phyloP scores from a whole-genome alignment of 2,113 vertebrate genomes.

The Hepsetus odoe region DNA sequence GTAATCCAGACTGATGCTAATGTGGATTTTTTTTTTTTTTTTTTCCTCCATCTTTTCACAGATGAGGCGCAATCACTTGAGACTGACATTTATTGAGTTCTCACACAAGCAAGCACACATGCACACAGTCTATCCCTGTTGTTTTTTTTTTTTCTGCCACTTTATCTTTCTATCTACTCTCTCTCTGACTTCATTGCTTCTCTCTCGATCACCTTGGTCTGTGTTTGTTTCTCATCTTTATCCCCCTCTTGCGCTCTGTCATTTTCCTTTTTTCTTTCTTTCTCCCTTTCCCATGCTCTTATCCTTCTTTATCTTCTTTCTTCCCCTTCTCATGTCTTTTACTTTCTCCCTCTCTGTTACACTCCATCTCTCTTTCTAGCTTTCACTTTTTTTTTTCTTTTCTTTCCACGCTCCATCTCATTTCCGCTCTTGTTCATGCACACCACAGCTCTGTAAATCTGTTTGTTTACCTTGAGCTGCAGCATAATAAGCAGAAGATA shows the following conservation, averaged over 20 bases:
- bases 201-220: no score
- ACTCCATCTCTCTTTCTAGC: not conserved
- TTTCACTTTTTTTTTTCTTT: slow-evolving; percentile 18
- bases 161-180: not conserved
- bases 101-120: not conserved
- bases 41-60: not conserved
- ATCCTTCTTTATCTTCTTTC: no score
- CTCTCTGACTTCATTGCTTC: not conserved
- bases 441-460: slow-evolving; percentile 11
- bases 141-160: not conserved
- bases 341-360: no score
- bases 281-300: not conserved
- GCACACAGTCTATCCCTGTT: not conserved
- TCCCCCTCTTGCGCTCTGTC: not conserved
- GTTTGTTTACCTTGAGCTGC: slow-evolving; percentile 44
- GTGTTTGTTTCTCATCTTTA: no score
- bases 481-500: slow-evolving; percentile 53
- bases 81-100: not conserved
- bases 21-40: not conserved
- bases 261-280: not conserved
- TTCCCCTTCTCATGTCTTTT: no score
- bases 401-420: slow-evolving; percentile 13
- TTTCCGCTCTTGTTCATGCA: slow-evolving; percentile 27
- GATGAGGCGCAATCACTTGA: not conserved
- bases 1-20: not conserved